Percentiles rank a stretch among this genome's conserved stretches.
phyloP scores from a whole-genome alignment of 2,888 invertebrate genomes.

The Lapara coniferarum region DNA sequence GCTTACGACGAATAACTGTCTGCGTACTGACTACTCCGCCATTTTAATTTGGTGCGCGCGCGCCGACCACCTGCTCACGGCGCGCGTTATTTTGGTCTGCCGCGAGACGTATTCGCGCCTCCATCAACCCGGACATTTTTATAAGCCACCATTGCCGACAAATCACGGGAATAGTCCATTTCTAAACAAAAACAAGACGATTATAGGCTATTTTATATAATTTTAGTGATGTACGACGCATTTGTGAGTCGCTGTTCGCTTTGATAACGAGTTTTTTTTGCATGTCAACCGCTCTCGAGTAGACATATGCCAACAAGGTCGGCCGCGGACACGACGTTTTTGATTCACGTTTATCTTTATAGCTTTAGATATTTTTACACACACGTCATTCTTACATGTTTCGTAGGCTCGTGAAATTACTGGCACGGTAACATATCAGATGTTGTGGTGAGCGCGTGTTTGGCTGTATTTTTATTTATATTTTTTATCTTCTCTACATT shows the following conservation, averaged over 20 bases:
- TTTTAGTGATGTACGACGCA: slow-evolving; percentile 71
- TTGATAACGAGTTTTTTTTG: slow-evolving; percentile 66
- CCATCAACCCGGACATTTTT: slow-evolving; percentile 69
- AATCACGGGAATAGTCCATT: slow-evolving; percentile 75
- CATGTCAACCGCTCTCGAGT: slow-evolving; percentile 61
- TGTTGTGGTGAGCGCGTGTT: background rate
- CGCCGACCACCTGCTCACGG: slow-evolving; percentile 53
- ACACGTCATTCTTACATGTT: slow-evolving; percentile 35
- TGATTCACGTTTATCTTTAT: slow-evolving; percentile 27
- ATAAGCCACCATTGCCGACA: slow-evolving; percentile 72
- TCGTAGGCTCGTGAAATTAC: slow-evolving; percentile 22
- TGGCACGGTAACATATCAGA: slow-evolving; percentile 1
- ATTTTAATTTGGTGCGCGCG: slow-evolving; percentile 65
- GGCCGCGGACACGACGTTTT: slow-evolving; percentile 26
- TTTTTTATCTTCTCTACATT: slow-evolving; percentile 1
- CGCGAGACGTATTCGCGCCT: slow-evolving; percentile 66
- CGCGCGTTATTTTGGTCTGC: slow-evolving; percentile 65
- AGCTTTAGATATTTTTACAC: slow-evolving; percentile 41
- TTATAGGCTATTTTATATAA: slow-evolving; percentile 77
- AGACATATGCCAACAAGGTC: slow-evolving; percentile 61
- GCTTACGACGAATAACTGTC: slow-evolving; percentile 67
- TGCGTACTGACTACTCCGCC: slow-evolving; percentile 58
- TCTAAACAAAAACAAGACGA: slow-evolving; percentile 77
- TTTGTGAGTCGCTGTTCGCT: slow-evolving; percentile 61
- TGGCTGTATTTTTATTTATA: slow-evolving; percentile 6